Evolutionary conservation across 2,113 vertebrate genomes (phyloP).

Genomic region (Gadus chalcogrammus): DNA sequence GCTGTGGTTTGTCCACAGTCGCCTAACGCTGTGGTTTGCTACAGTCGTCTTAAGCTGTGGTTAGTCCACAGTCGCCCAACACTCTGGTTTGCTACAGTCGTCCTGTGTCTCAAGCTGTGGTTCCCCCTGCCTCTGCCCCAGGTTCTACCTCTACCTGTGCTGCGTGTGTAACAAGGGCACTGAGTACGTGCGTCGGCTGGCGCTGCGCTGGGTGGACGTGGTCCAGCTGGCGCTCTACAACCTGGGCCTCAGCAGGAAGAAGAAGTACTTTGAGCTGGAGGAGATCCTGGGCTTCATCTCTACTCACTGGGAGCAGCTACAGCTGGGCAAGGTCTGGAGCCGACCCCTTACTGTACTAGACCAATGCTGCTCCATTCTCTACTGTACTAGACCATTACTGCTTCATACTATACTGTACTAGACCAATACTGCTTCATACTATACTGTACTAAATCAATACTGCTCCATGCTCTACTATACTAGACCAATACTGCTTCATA

Average conservation of each 20-base stretch:
- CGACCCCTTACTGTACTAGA: too few relatives aligned
- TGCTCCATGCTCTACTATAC: too few relatives aligned
- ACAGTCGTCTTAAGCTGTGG: neutral
- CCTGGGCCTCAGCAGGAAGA: constrained; percentile 92
- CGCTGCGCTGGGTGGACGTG: constrained; percentile 90
- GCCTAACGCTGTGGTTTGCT: neutral
- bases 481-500: too few relatives aligned
- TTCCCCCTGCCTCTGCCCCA: constrained; percentile 35
- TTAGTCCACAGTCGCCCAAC: neutral
- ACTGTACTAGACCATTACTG: neutral
- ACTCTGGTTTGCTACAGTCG: neutral
- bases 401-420: too few relatives aligned
- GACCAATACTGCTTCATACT: too few relatives aligned
- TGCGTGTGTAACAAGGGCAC: constrained; percentile 89
- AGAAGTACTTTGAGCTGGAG: constrained; percentile 96
- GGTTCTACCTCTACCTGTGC: constrained; percentile 93
- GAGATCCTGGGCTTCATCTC: constrained; percentile 90
- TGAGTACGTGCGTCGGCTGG: constrained; percentile 87
- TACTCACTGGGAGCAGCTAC: constrained; percentile 88
- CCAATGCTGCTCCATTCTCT: too few relatives aligned
- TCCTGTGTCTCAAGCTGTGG: neutral
- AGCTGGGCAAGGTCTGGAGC: constrained; percentile 86
- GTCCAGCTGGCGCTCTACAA: constrained; percentile 95
- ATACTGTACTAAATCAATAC: too few relatives aligned
- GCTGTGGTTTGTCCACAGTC: neutral